phyloP scores from a whole-genome alignment of 2,113 vertebrate genomes.

The Jacana jacana region DNA sequence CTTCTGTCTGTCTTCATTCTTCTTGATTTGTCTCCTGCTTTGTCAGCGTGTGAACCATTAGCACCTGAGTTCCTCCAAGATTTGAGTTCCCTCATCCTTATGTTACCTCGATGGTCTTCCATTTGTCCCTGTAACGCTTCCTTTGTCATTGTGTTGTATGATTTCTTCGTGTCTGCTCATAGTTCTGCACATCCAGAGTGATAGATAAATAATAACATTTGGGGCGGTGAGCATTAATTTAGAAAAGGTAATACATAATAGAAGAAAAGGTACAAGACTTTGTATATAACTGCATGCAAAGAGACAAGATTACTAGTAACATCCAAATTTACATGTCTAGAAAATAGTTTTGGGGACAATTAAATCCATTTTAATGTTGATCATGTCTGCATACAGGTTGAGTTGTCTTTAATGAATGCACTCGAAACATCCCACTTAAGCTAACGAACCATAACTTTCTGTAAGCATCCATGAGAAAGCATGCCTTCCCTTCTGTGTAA shows the following conservation, averaged over 20 bases:
- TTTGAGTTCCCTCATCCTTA: not conserved
- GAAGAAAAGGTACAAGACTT: not conserved
- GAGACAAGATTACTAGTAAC: not conserved
- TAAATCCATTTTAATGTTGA: not conserved
- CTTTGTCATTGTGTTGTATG: not conserved
- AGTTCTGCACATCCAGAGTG: not conserved
- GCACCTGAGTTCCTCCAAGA: not conserved
- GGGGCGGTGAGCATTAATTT: accelerated
- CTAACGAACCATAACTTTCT: not conserved
- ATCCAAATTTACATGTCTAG: not conserved
- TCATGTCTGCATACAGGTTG: not conserved
- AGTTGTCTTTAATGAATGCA: not conserved
- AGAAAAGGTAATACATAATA: not conserved
- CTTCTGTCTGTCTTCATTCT: not conserved
- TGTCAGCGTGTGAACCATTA: not conserved
- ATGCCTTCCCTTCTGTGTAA: not conserved
- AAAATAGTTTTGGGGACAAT: not conserved
- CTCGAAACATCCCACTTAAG: not conserved
- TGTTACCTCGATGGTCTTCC: not conserved
- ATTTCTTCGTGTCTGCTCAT: not conserved
- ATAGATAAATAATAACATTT: not conserved
- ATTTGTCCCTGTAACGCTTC: not conserved
- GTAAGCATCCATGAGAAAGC: not conserved
- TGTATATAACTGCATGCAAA: not conserved
- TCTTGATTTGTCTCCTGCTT: constrained; percentile 1